Evolutionary conservation across 2,797 vertebrate genomes (phyloP), one percentile per base, ranked within the genome.

Genomic region (Aulostomus chinensis): DNA sequence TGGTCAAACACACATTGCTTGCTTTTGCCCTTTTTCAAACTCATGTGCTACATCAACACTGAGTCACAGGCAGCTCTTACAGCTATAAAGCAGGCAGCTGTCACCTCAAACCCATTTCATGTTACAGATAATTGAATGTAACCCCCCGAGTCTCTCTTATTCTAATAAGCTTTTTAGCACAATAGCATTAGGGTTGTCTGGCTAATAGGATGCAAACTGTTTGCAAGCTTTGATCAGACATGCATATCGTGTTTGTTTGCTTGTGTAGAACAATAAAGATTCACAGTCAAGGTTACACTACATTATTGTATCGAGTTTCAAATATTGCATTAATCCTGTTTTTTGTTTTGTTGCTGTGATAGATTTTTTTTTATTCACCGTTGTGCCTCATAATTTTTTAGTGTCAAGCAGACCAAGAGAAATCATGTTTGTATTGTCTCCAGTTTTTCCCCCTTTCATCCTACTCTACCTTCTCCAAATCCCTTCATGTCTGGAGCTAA

Each of bases 131-230:
- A 60, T 70, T 64, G 13, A 54, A 51, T 54, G 9, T 35, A 70
- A 70, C 58, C 25, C 43, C 38, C 47, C 4, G 45, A 50, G 58
- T 56, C 39, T 46, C 7, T 2, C 20, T 53, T 20, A 26, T 54
- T 53, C 21, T 68, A 76, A 78, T 73, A 54, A 46, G 68, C 55
- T 73, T 78, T 66, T 33, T 8, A 58, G 22, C 28, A 13, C 22
- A 59, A 49, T 57, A 40, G 40, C 33, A 69, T 76, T 70, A 73
- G 14, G 49, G 20, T 30, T 45, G 51, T 53, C 45, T 6, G 2
- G 18, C 49, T 66, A 64, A 73, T 62, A 47, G 48, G 48, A 62
- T 71, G 58, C 35, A 62, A 57, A 59, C 25, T 17, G 31, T 52
- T 48, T n/a, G n/a, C n/a, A n/a, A 1, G 26, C 42, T 58, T 52